Conservation (phyloP, 2,797 vertebrate genomes). For the Alectoris magna region DNA sequence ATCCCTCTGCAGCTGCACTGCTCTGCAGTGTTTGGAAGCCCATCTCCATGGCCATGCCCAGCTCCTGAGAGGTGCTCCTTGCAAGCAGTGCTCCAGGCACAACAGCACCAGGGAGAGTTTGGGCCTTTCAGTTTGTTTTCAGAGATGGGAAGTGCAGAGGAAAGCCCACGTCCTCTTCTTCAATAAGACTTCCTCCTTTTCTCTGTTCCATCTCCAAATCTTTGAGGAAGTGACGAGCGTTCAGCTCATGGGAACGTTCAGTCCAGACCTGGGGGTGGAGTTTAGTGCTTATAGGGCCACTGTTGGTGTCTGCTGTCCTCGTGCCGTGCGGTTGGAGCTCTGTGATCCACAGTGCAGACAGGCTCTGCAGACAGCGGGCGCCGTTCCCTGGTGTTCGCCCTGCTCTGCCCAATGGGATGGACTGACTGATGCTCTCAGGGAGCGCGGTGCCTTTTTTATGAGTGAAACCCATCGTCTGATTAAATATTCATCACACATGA, state of each 20-base stretch:
- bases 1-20: too few relatives aligned
- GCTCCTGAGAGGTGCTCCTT: too few relatives aligned
- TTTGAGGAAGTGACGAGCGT: neutral
- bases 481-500: slow-evolving; percentile 53
- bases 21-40: neutral
- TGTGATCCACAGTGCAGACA: neutral
- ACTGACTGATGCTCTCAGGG: neutral
- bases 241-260: neutral
- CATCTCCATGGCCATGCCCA: too few relatives aligned
- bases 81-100: too few relatives aligned
- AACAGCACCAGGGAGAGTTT: too few relatives aligned
- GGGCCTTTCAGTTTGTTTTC: neutral
- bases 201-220: neutral
- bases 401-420: slow-evolving; percentile 1
- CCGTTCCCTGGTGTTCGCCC: rapidly evolving
- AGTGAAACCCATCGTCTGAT: slow-evolving; percentile 25
- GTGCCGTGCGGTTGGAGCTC: neutral
- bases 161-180: neutral
- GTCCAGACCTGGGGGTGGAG: neutral
- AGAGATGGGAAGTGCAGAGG: neutral
- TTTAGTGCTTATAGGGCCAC: rapidly evolving
- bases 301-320: rapidly evolving
- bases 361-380: neutral
- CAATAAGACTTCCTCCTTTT: neutral
- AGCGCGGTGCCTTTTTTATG: neutral